Evolutionary conservation across 2,888 invertebrate genomes (phyloP), one percentile per base, ranked within the genome.

Genomic region (Leptinotarsa haldemani): DNA sequence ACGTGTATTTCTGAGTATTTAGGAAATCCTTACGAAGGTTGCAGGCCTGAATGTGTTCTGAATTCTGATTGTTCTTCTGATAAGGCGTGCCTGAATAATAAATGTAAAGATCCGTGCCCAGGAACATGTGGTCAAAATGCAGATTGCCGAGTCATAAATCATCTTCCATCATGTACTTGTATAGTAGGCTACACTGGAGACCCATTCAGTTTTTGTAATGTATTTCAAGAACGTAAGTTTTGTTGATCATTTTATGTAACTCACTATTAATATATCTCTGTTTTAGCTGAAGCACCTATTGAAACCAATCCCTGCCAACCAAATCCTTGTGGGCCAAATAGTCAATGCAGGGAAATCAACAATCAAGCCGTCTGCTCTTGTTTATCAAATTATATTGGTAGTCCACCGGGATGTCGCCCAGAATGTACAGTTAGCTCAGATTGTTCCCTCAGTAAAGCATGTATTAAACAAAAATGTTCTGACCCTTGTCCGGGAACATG

Each of bases 21-120:
- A 78, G 95, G 95, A 73, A 93, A 94, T 88, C 94, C 95, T 12
- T 94, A 94, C 79, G 93, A 93, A 85, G 90, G 91, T 56, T 94
- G 94, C 83, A 90, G 94, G 80, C 94, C 94, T 2, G 94, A 94
- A 88, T 94, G 94, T 86, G 89, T 91, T 0, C 84, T 93, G 4
- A 93, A 93, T 85, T 90, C 92, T 0, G 94, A 94, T 83, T 94
- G 94, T 86, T 88, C 93, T 4, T 91, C 91, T 46, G 91, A 92
- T 82, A 90, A 89, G 82, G 93, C 94, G 22, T 94, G 94, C 83
- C 88, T 93, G 15, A 90, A 90, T 80, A 92, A 93, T 79, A 93
- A 93, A 88, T 95, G 95, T 84, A 88, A 90, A 81, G 93, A 95
- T 87, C 94, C 94, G 25, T 94, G 94, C 81, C 92, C 93, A 0